A percentile compares a stretch with the other conserved stretches of the same genome.
Evolutionary conservation across 2,113 vertebrate genomes (phyloP).

Genomic region (Dipodomys merriami): DNA sequence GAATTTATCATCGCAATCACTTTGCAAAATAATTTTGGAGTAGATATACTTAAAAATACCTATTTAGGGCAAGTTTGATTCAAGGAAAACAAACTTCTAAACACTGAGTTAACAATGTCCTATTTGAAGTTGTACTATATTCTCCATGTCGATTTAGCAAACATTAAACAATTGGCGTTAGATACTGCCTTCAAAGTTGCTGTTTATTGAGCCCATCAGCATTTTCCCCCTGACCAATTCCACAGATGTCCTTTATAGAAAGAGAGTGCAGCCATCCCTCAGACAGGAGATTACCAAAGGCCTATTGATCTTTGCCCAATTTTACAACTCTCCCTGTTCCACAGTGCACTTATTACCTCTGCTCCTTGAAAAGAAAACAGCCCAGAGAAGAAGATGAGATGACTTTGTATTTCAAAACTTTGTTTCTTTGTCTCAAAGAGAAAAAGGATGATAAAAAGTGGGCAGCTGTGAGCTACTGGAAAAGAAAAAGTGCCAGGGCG

Average conservation of each 20-base stretch:
- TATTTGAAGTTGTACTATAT: too few species aligned
- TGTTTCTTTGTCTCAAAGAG: conserved; percentile 59
- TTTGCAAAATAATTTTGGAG: conserved; percentile 21
- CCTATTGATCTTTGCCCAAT: neutral
- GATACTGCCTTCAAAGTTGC: neutral
- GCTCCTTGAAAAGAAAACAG: conserved; percentile 56
- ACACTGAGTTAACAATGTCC: neutral
- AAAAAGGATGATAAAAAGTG: neutral
- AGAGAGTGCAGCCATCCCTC: rapidly evolving
- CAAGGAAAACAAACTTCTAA: neutral
- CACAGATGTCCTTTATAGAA: neutral
- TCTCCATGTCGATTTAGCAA: neutral
- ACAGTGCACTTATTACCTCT: conserved; percentile 64
- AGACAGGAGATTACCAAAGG: neutral
- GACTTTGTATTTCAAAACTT: conserved; percentile 47
- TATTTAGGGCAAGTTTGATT: conserved; percentile 3
- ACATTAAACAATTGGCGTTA: neutral
- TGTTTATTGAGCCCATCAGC: neutral
- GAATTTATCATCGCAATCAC: neutral
- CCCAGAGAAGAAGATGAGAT: conserved; percentile 57
- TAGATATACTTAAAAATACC: conserved; percentile 19
- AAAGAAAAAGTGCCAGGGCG: neutral
- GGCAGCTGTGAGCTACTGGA: conserved; percentile 19
- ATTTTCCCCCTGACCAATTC: neutral
- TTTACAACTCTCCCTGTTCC: neutral